Evolutionary conservation across 2,113 vertebrate genomes (phyloP).

Genomic region (Indri indri): DNA sequence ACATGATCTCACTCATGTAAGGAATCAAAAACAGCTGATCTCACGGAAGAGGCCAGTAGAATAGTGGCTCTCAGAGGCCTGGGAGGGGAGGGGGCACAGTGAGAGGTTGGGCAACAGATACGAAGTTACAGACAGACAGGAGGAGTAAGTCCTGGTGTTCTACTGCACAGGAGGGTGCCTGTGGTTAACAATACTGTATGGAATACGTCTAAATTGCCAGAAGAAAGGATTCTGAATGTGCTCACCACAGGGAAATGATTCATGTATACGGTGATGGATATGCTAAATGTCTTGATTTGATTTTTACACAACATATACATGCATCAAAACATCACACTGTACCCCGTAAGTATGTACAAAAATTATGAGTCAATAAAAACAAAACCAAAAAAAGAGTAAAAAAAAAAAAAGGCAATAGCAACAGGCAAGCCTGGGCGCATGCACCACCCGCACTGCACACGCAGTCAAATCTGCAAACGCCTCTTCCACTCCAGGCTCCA

Average conservation of each 20-base stretch:
- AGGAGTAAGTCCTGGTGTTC: neutral
- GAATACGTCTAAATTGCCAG: neutral
- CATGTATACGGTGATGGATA: neutral
- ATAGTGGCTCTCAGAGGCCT: neutral
- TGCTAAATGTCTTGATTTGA: neutral
- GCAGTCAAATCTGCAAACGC: accelerated
- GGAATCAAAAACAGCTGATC: neutral
- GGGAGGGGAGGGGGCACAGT: neutral
- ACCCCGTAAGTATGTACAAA: neutral
- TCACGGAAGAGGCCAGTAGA: neutral
- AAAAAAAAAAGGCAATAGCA: neutral
- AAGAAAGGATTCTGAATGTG: neutral
- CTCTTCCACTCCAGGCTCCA: neutral
- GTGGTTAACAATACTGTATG: neutral
- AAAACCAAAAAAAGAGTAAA: neutral
- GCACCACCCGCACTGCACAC: too few relatives aligned
- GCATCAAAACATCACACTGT: neutral
- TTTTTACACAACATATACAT: neutral
- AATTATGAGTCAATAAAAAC: neutral
- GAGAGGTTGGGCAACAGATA: too few relatives aligned
- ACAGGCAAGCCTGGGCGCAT: too few relatives aligned
- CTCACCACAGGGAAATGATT: neutral
- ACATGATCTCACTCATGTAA: neutral
- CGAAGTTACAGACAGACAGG: neutral
- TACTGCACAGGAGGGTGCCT: neutral